Evolutionary conservation across 2,797 vertebrate species (phyloP), one percentile per base, ranked within the genome.

Genomic region (Melanogrammus aeglefinus): DNA sequence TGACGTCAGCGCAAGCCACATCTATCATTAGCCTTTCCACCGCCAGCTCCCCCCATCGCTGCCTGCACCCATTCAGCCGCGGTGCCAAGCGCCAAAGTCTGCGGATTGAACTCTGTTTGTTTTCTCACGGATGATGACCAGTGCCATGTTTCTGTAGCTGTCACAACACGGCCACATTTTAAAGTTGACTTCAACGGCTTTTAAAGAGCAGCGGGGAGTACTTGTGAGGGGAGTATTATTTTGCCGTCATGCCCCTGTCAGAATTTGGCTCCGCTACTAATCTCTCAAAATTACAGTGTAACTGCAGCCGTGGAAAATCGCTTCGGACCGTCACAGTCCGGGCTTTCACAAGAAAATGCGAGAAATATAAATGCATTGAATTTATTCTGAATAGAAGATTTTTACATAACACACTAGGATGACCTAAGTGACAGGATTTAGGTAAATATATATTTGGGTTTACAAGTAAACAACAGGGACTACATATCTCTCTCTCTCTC

Each of bases 271-370:
- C 84, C 79, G 83, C 84, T 86, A 88, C 89, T 93, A 93, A 94
- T 93, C 90, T 90, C 82, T 88, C 87, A 87, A 94, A 94, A 94
- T 94, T 90, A 93, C 82, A 90, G 88, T 90, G 88, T 87, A 91
- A 91, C 88, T 89, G 81, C 88, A 90, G 89, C 87, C 86, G 85
- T 86, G 89, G 90, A 92, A 92, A 90, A 84, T 88, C 86, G 85
- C 29, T 77, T 84, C 77, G 77, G 80, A 82, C 78, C 82, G 76
- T 38, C 77, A 81, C 77, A 72, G 57, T 79, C 86, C 82, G 77
- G 76, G 80, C 69, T 76, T 75, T 57, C 51, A 79, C 69, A 33
- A 83, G 87, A 85, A 80, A 71, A 47, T 44, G 27, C 73, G 76
- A 73, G 74, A 86, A 89, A 90, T 87, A 81, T 44, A 78, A 76